These are phyloP conservation scores for Cepaea nemoralis DNA, from an alignment of 1,140 invertebrate species.

Conservation along the genomic window DNA sequence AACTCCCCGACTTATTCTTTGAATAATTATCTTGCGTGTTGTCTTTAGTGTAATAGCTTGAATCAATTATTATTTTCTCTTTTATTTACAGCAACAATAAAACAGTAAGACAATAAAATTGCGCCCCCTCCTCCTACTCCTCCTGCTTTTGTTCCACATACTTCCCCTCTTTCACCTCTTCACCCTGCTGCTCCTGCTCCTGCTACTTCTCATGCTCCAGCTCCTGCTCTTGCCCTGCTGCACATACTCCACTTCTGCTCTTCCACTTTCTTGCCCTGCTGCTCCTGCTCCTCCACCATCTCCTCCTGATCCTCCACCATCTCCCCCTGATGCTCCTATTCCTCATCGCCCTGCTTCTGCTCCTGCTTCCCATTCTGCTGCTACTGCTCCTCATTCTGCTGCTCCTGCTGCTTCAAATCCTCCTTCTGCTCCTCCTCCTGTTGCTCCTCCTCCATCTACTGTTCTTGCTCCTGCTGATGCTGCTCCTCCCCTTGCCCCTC, in stretches of 20 bases:
- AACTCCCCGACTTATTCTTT: no score
- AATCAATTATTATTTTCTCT: neutral
- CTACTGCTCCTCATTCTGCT: constrained; percentile 29
- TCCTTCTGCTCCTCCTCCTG: neutral
- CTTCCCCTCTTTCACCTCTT: no score
- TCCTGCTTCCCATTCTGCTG: constrained; percentile 40
- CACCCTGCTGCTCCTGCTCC: no score
- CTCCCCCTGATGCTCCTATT: constrained; percentile 41
- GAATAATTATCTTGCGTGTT: no score
- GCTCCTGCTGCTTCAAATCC: neutral
- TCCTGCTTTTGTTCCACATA: no score
- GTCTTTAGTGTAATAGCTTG: neutral
- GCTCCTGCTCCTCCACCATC: constrained; percentile 41
- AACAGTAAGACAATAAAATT: no score
- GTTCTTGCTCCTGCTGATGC: no score
- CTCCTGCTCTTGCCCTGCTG: no score
- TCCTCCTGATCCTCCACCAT: constrained; percentile 41
- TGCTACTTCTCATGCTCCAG: no score
- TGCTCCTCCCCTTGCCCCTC: no score
- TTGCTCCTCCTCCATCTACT: neutral
- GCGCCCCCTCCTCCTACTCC: no score
- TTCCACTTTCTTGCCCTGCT: constrained; percentile 33
- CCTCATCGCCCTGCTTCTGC: constrained; percentile 43
- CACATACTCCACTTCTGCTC: constrained; percentile 18
- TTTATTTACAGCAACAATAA: no score